These are phyloP conservation scores for Teinopalpus imperialis DNA, from an alignment of 2,888 invertebrate genomes.

Conservation along the genomic window DNA sequence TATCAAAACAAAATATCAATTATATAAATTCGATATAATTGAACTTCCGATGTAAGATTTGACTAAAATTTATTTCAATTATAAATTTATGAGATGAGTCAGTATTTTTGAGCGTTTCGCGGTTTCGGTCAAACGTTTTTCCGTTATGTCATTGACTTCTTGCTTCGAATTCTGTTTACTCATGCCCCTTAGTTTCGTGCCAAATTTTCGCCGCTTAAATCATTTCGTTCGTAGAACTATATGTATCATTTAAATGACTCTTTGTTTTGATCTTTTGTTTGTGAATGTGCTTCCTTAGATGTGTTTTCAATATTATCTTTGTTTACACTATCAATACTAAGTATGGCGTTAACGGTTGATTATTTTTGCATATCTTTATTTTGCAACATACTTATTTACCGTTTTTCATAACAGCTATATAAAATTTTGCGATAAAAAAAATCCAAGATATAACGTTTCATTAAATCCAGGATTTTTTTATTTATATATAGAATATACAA, in stretches of 20 bases:
- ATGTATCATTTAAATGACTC: conserved; percentile 25
- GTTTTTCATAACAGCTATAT: too few species aligned
- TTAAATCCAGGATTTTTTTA: too few species aligned
- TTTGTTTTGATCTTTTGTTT: conserved; percentile 60
- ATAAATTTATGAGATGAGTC: conserved; percentile 37
- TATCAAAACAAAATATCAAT: conserved; percentile 1
- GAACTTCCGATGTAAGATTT: conserved; percentile 14
- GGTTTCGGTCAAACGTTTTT: conserved; percentile 46
- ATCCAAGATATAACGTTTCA: too few species aligned
- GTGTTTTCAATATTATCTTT: conserved; percentile 41
- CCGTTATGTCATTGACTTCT: conserved; percentile 64
- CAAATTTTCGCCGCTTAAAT: conserved; percentile 50
- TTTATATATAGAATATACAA: too few species aligned
- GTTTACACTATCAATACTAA: conserved; percentile 32
- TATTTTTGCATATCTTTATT: conserved; percentile 13
- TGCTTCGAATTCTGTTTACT: conserved; percentile 58
- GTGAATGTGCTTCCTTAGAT: conserved; percentile 50
- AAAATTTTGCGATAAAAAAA: too few species aligned
- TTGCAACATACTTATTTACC: not conserved
- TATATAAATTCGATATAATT: conserved; percentile 13
- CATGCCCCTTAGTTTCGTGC: conserved; percentile 53
- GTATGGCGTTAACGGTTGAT: conserved; percentile 26
- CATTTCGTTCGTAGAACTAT: conserved; percentile 42
- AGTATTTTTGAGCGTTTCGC: conserved; percentile 27
- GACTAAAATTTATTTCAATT: conserved; percentile 32